Base-by-base conservation (phyloP, 1,140 invertebrate species). In the Drosophila nasuta region DNA sequence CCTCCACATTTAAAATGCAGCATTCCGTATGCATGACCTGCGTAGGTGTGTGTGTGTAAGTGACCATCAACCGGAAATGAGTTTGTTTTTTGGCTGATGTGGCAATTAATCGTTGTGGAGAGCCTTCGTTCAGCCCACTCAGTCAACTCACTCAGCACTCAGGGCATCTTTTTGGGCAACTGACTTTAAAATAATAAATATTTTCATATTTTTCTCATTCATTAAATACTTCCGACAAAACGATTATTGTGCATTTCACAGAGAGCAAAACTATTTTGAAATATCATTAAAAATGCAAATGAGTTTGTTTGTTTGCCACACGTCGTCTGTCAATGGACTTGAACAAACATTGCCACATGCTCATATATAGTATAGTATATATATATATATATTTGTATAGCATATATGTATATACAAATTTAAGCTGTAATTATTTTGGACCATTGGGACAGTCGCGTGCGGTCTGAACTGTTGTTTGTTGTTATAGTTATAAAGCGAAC, bases 201-300 rank as follows among this genome's bases (percentile, higher is more conserved):
- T 30, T 41, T 17, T 41, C 11, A 7, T 38, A n/a, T 7, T 49
- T 28, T 10, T 49, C 41, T 33, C 17, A 56, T 56, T 38, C 57
- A 65, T 51, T 51, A 66, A 71, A 65, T 76, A 82, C 82, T 86
- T 86, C 82, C 83, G 82, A 59, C 25, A 71, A 33, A 38, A 35
- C 63, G 51, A 35, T 62, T 70, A 73, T 82, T 82, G 82, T 79
- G 71, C 82, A 77, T 76, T 79, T 79, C 46, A 60, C 5, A 62
- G 7, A 38, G 59, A 8, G 38, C 43, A 52, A 68, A 78, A 62
- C 64, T 79, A 86, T 89, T 89, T 85, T 54, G 75, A 79, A 89
- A 89, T 82, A 79, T 81, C 85, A 89, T 89, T 90, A 89, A 89
- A 85, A 89, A 89, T 89, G 85, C 78, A 89, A 89, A 89, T 89